A percentile compares a stretch with the other conserved stretches of the same genome.
These are phyloP conservation scores for Apamea anceps DNA, from an alignment of 2,888 invertebrate species.

Conservation along the genomic window DNA sequence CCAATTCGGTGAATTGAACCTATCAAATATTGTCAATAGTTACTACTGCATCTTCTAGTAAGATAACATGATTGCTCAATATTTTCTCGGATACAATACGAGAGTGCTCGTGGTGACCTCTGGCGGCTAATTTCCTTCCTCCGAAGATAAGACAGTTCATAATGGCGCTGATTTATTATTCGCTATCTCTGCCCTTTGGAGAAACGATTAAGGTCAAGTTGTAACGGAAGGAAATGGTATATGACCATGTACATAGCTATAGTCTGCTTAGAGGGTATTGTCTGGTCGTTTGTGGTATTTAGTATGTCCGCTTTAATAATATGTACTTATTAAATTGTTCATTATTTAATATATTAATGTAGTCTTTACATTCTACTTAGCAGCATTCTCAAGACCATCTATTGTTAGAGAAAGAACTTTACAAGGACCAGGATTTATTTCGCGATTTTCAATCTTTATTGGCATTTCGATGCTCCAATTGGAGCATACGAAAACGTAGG, in stretches of 20 bases:
- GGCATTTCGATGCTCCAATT: no score
- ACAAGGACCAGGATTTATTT: not conserved
- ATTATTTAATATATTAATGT: not conserved
- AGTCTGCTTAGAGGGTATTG: conserved; percentile 15
- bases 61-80: not conserved
- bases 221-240: conserved; percentile 50
- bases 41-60: not conserved
- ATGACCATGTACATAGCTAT: not conserved
- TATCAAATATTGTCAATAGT: not conserved
- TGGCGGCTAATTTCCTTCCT: conserved; percentile 59
- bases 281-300: not conserved
- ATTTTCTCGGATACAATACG: conserved; percentile 19
- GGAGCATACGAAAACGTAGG: not conserved
- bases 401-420: not conserved
- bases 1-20: not conserved
- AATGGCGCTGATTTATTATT: conserved; percentile 56
- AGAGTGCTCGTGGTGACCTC: conserved; percentile 48
- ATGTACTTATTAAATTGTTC: not conserved
- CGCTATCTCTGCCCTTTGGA: conserved; percentile 57
- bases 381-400: not conserved
- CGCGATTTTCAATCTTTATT: not conserved
- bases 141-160: conserved; percentile 55
- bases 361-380: not conserved
- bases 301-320: not conserved
- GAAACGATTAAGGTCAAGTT: conserved; percentile 54